A percentile compares a stretch with the other conserved stretches of the same genome.
phyloP scores from a whole-genome alignment of 2,888 invertebrate genomes.

The Nephrotoma flavescens region DNA sequence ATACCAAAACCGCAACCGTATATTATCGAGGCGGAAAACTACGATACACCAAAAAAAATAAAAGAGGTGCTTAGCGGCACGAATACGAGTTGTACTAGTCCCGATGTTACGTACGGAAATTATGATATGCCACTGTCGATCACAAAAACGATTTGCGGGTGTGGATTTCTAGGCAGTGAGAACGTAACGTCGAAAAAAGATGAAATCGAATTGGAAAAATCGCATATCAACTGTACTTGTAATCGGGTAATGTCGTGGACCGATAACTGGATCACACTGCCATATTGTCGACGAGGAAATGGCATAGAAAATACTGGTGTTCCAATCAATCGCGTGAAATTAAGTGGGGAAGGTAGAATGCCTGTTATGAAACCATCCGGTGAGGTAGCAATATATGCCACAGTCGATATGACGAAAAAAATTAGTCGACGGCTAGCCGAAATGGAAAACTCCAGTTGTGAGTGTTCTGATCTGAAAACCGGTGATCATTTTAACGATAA shows the following conservation, averaged over 20 bases:
- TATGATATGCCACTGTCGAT: slow-evolving; percentile 42
- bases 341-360: slow-evolving; percentile 41
- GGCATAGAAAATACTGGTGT: slow-evolving; percentile 35
- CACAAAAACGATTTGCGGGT: slow-evolving; percentile 47
- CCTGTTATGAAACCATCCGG: slow-evolving; percentile 36
- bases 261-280: slow-evolving; percentile 42
- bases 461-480: slow-evolving; percentile 12
- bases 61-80: slow-evolving; percentile 45
- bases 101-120: slow-evolving; percentile 31
- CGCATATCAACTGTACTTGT: slow-evolving; percentile 37
- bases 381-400: slow-evolving; percentile 48
- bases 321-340: slow-evolving; percentile 32
- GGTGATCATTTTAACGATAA: neutral
- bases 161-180: slow-evolving; percentile 30
- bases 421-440: slow-evolving; percentile 33
- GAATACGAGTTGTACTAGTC: slow-evolving; percentile 28
- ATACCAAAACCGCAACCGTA: slow-evolving; percentile 46
- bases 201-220: slow-evolving; percentile 9
- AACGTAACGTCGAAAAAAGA: neutral
- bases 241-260: slow-evolving; percentile 52
- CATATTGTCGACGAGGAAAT: slow-evolving; percentile 38
- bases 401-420: slow-evolving; percentile 52
- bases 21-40: slow-evolving; percentile 42
- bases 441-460: slow-evolving; percentile 5
- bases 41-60: slow-evolving; percentile 59